Conservation (phyloP, 2,113 vertebrate genomes). For the Poeciliopsis turrubarensis region DNA sequence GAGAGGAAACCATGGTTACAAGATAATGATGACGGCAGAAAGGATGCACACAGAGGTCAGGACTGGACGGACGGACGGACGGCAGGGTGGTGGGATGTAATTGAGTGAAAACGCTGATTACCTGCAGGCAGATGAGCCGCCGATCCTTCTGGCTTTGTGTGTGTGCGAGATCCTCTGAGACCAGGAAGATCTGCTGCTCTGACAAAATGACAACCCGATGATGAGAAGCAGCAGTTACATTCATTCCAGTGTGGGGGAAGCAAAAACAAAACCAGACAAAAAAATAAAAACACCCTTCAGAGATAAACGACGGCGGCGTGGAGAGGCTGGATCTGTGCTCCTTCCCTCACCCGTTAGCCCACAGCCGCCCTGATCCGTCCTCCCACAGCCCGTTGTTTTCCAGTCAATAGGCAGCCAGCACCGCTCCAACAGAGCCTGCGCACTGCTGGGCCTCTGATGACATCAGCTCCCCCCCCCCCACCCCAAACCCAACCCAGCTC, state of each 20-base stretch:
- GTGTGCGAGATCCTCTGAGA: slow-evolving; percentile 53
- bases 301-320: slow-evolving; percentile 43
- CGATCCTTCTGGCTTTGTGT: slow-evolving; percentile 21
- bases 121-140: slow-evolving; percentile 65
- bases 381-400: slow-evolving; percentile 72
- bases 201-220: slow-evolving; percentile 49
- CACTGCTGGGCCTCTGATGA: slow-evolving; percentile 70
- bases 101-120: slow-evolving; percentile 47
- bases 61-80: not conserved
- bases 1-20: slow-evolving; percentile 69
- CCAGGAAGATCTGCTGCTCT: slow-evolving; percentile 47
- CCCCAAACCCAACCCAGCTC: slow-evolving; percentile 14
- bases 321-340: slow-evolving; percentile 44
- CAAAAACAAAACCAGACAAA: not conserved
- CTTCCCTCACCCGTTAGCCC: slow-evolving; percentile 60
- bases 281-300: not conserved
- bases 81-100: not conserved
- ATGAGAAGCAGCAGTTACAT: slow-evolving; percentile 40
- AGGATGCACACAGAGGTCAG: slow-evolving; percentile 35
- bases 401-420: slow-evolving; percentile 76
- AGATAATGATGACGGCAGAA: slow-evolving; percentile 45
- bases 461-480: slow-evolving; percentile 35
- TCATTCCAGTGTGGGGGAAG: slow-evolving; percentile 63
- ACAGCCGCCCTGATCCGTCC: slow-evolving; percentile 62
- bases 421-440: slow-evolving; percentile 73